A percentile compares a stretch with the other conserved stretches of the same genome.
Conservation (phyloP, 2,888 invertebrate genomes). For the Papilio demoleus region DNA sequence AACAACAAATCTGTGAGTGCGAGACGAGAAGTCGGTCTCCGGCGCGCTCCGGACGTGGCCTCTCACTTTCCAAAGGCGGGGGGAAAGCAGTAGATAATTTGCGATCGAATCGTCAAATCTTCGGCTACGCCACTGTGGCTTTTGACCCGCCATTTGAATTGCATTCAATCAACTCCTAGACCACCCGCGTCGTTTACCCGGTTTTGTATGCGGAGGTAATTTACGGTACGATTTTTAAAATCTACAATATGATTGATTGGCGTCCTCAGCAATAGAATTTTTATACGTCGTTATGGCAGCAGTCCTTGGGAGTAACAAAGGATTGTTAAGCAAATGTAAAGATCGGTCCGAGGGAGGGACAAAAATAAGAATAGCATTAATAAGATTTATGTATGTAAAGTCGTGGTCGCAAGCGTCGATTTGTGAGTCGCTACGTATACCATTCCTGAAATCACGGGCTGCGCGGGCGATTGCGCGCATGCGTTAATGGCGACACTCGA, state of each 20-base stretch:
- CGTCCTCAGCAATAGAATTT: slow-evolving; percentile 60
- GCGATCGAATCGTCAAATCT: slow-evolving; percentile 56
- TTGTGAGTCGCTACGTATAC: slow-evolving; percentile 76
- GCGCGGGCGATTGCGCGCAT: slow-evolving; percentile 75
- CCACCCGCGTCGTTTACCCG: slow-evolving; percentile 67
- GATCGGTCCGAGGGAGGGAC: slow-evolving; percentile 70
- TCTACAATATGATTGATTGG: slow-evolving; percentile 74
- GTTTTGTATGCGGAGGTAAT: slow-evolving; percentile 33
- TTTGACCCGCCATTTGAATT: slow-evolving; percentile 69
- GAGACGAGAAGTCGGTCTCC: slow-evolving; percentile 65
- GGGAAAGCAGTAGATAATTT: slow-evolving; percentile 64
- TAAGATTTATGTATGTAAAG: slow-evolving; percentile 79
- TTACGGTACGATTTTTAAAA: slow-evolving; percentile 50
- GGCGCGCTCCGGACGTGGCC: slow-evolving; percentile 55
- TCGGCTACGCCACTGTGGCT: slow-evolving; percentile 63
- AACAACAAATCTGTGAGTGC: slow-evolving; percentile 79
- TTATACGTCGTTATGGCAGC: slow-evolving; percentile 60
- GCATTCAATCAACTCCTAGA: slow-evolving; percentile 61
- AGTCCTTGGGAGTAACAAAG: slow-evolving; percentile 48
- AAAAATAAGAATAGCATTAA: slow-evolving; percentile 79
- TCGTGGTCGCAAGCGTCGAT: slow-evolving; percentile 76
- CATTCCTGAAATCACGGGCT: slow-evolving; percentile 66
- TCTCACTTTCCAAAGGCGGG: slow-evolving; percentile 69
- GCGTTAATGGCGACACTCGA: slow-evolving; percentile 83
- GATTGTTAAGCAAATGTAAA: slow-evolving; percentile 54